Evolutionary conservation across 2,888 invertebrate species (phyloP).

Genomic region (Cerastoderma edule): DNA sequence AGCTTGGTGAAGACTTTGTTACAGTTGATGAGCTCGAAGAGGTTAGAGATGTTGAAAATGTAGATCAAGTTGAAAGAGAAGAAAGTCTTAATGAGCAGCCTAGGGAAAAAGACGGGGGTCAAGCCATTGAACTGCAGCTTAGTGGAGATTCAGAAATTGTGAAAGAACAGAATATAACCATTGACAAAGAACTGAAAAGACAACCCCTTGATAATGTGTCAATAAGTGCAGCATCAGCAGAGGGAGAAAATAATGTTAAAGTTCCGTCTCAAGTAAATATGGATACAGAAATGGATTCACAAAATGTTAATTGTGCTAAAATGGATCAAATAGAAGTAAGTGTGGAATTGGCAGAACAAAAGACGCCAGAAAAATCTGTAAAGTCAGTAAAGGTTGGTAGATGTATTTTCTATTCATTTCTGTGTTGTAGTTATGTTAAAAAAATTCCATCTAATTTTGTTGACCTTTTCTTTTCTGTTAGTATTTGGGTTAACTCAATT

Average conservation of each 20-base stretch:
- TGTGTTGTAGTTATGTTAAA: no score
- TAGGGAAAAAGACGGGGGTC: no score
- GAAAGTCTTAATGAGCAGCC: no score
- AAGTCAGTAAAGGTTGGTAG: slow-evolving; percentile 6
- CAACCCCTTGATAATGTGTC: no score
- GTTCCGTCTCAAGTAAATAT: not conserved
- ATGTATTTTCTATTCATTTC: not conserved
- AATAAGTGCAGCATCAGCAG: not conserved
- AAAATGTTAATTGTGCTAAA: not conserved
- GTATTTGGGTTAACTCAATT: not conserved
- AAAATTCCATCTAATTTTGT: no score
- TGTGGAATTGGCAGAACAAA: slow-evolving; percentile 16
- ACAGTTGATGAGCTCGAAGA: slow-evolving; percentile 37
- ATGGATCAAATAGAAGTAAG: slow-evolving; percentile 17
- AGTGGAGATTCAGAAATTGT: no score
- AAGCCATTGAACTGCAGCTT: no score
- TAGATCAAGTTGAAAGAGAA: no score
- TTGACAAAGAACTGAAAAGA: no score
- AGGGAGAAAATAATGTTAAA: not conserved
- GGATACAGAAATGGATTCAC: not conserved
- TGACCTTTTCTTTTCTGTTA: not conserved
- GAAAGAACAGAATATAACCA: no score
- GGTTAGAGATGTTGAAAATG: slow-evolving; percentile 3
- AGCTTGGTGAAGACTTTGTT: slow-evolving; percentile 38
- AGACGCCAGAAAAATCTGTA: slow-evolving; percentile 13